Evolutionary conservation across 2,113 vertebrate genomes (phyloP), one percentile per base, ranked within the genome.

Genomic region (Gnathonemus longibarbis): DNA sequence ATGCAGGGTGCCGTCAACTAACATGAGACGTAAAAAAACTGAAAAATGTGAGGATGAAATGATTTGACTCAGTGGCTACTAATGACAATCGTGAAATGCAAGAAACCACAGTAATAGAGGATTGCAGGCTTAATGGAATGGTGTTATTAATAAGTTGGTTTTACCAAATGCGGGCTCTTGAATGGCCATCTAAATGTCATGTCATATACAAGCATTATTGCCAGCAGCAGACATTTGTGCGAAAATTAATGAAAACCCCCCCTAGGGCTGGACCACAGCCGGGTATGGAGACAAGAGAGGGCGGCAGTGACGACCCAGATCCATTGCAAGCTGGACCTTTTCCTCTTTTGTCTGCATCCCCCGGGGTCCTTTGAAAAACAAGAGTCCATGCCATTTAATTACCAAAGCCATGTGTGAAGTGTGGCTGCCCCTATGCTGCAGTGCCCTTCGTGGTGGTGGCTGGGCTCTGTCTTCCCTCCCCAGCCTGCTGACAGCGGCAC

Each of bases 401-500:
- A 90, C 58, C 35, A 83, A 49, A 31, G 83, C 53, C 31, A 91
- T 39, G 85, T 84, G 89, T 53, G 92, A 89, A 89, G 90, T 89
- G 89, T 77, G 90, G 1, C 49, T 42, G 58, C 56, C 17, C 90
- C 89, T 91, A 49, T 74, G 74, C 74, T 90, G 90, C 91, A 91
- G 35, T 80, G 50, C 62, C 50, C 21, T 84, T 39, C 74, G 1
- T 84, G 50, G 56, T 9, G 53, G 50, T 27, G 35, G 58, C 27
- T 39, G 53, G 9, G 62, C 46, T 35, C 58, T 50, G 53, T 89
- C 88, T 74, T 86, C 92, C 90, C 94, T 89, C 87, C 39, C 90
- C 93, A 88, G 83, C 90, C 90, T 74, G 91, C 80, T 89, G 92
- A 93, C 93, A 92, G 92, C 88, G 19, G 42, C 17, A 74, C 48